phyloP scores from a whole-genome alignment of 2,113 vertebrate genomes.

The Panthera uncia region DNA sequence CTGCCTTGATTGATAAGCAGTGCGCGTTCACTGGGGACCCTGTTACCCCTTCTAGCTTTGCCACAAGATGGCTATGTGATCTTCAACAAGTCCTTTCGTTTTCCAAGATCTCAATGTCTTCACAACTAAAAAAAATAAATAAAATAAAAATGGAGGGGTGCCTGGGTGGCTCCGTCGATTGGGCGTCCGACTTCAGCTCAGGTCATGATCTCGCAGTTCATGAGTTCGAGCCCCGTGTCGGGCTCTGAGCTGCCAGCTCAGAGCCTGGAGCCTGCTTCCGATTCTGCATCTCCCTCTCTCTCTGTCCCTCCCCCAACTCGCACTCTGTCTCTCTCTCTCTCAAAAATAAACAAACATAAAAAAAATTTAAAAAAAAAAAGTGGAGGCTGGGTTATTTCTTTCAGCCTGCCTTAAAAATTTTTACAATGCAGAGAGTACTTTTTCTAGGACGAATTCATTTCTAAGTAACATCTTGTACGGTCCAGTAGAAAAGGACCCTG shows the following conservation, averaged over 20 bases:
- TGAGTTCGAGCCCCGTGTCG: no score
- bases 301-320: no score
- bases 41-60: neutral
- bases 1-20: neutral
- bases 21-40: neutral
- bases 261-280: no score
- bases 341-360: no score
- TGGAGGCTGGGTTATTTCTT: neutral
- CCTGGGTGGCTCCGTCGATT: no score
- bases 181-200: no score
- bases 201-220: no score
- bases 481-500: neutral
- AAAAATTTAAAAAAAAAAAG: neutral
- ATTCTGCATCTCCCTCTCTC: no score
- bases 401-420: neutral
- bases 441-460: neutral
- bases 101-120: neutral
- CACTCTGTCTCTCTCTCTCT: no score
- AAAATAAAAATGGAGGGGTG: no score
- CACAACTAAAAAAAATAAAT: neutral
- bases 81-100: neutral
- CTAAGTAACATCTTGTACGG: neutral
- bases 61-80: no score
- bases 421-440: neutral
- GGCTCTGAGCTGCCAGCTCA: no score